Conservation (phyloP, 2,113 vertebrate genomes). For the Acrocephalus kingi region DNA sequence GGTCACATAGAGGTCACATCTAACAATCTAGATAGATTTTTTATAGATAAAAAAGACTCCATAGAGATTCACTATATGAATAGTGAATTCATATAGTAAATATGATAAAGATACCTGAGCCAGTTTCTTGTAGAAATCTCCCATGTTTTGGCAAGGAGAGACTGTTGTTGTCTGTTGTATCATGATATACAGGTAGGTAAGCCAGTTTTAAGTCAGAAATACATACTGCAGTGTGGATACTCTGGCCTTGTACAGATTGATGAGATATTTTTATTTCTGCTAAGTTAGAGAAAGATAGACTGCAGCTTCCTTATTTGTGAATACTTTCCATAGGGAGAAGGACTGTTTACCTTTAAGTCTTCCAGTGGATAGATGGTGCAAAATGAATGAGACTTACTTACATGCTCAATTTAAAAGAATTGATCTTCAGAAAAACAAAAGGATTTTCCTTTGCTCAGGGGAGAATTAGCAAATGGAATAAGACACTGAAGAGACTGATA, state of each 20-base stretch:
- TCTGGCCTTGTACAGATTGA: not conserved
- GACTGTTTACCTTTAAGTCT: not conserved
- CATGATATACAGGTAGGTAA: not conserved
- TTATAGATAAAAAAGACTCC: not conserved
- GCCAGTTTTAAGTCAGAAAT: not conserved
- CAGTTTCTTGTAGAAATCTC: not conserved
- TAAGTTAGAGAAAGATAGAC: not conserved
- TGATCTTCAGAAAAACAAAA: not conserved
- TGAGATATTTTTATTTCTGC: not conserved
- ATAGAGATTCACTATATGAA: not conserved
- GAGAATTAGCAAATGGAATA: constrained; percentile 1
- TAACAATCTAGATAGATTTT: not conserved
- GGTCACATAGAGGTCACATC: not conserved
- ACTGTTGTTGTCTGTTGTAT: not conserved
- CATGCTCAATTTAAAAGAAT: constrained; percentile 17
- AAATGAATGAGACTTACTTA: not conserved
- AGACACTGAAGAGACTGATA: not conserved
- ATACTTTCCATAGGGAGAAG: not conserved
- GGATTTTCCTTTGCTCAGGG: not conserved
- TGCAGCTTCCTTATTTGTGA: not conserved
- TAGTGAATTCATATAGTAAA: no score
- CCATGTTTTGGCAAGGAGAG: not conserved
- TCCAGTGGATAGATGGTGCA: not conserved
- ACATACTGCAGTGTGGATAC: not conserved
- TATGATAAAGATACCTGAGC: not conserved